phyloP scores from a whole-genome alignment of 37 sponge, comb jelly and placozoan genomes.

The Aplysina aerophoba region DNA sequence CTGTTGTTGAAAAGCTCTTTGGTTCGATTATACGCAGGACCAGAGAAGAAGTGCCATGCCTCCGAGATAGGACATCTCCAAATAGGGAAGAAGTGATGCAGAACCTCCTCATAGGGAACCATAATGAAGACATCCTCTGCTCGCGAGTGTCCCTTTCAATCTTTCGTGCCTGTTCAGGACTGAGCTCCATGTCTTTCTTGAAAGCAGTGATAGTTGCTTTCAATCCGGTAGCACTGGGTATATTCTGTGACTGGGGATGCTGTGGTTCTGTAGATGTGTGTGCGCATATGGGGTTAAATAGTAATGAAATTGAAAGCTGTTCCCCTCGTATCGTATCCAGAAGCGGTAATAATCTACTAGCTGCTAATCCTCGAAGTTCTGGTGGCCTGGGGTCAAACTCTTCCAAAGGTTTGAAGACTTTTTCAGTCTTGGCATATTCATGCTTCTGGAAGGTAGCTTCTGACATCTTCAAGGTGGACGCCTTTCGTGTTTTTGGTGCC shows the following conservation, averaged over 20 bases:
- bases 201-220: conserved; percentile 26
- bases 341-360: conserved; percentile 27
- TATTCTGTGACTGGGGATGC: no score
- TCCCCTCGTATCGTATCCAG: conserved; percentile 45
- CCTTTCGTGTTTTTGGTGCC: conserved; percentile 46
- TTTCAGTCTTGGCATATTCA: conserved; percentile 43
- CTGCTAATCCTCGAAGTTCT: conserved; percentile 35
- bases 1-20: conserved; percentile 10
- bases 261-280: no score
- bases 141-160: conserved; percentile 11
- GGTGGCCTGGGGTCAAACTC: conserved; percentile 61
- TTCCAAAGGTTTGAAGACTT: conserved; percentile 27
- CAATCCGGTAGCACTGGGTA: background rate
- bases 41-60: background rate
- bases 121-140: conserved; percentile 16
- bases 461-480: conserved; percentile 35
- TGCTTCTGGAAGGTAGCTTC: conserved; percentile 45
- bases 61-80: background rate
- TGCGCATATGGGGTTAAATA: conserved; percentile 3
- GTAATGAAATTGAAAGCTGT: conserved; percentile 39
- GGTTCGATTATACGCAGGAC: conserved; percentile 17
- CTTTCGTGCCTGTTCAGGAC: background rate
- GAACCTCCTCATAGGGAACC: conserved; percentile 15
- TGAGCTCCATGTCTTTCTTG: conserved; percentile 33
- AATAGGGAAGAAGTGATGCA: conserved; percentile 42